Conservation (phyloP, 2,888 invertebrate species). For the Carabus problematicus region DNA sequence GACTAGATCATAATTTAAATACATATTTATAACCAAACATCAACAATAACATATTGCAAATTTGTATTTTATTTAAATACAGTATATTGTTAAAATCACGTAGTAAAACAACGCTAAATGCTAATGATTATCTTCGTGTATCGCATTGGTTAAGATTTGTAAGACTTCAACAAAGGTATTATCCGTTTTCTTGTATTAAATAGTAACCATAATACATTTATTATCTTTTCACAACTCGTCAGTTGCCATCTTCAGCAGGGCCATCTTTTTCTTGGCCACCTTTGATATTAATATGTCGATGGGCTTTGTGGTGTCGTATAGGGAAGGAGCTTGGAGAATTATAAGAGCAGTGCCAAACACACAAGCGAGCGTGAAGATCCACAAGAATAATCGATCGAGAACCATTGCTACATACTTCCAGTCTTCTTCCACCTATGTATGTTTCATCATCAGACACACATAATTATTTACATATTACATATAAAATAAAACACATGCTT, state of each 20-base stretch:
- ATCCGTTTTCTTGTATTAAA: conserved; percentile 39
- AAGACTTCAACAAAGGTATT: conserved; percentile 36
- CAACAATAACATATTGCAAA: conserved; percentile 43
- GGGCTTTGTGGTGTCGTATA: conserved; percentile 89
- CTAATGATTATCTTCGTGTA: conserved; percentile 43
- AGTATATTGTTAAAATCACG: conserved; percentile 37
- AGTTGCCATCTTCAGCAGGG: conserved; percentile 86
- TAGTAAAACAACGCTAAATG: conserved; percentile 39
- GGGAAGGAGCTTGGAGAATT: conserved; percentile 88
- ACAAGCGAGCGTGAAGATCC: conserved; percentile 94
- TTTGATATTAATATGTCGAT: conserved; percentile 91
- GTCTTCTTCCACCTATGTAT: conserved; percentile 90
- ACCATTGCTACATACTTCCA: conserved; percentile 99
- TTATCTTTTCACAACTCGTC: conserved; percentile 57
- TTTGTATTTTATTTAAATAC: conserved; percentile 34
- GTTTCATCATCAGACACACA: too few relatives aligned
- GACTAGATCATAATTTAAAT: conserved; percentile 35
- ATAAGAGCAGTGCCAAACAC: conserved; percentile 88
- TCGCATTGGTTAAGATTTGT: conserved; percentile 39
- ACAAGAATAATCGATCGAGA: conserved; percentile 93
- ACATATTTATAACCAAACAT: conserved; percentile 40
- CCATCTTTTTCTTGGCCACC: conserved; percentile 89
- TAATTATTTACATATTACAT: too few relatives aligned
- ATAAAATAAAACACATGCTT: conserved; percentile 60
- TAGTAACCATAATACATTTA: conserved; percentile 45